Percentiles rank a stretch among this genome's conserved stretches.
phyloP scores from a whole-genome alignment of 2,797 vertebrate species.

The Xenopus petersii region DNA sequence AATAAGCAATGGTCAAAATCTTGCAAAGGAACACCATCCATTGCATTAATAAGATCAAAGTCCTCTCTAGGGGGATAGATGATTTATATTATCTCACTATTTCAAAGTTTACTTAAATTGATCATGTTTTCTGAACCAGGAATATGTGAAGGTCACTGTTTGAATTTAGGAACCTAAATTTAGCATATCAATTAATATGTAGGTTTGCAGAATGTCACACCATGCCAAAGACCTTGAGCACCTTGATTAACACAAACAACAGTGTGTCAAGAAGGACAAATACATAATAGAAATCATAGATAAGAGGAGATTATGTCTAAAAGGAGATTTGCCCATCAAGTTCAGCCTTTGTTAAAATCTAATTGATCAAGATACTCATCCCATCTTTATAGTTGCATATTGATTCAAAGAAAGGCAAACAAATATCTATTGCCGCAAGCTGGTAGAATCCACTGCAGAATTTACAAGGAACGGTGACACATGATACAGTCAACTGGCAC shows the following conservation, averaged over 20 bases:
- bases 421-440: conserved; percentile 13
- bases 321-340: conserved; percentile 30
- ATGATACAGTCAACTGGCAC: not conserved
- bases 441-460: conserved; percentile 14
- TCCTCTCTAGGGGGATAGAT: no score
- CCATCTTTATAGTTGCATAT: conserved; percentile 30
- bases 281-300: conserved; percentile 22
- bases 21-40: no score
- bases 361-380: conserved; percentile 43
- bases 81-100: no score
- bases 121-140: no score
- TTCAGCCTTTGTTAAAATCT: conserved; percentile 27
- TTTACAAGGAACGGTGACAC: conserved; percentile 13
- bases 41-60: no score
- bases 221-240: conserved; percentile 3
- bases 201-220: not conserved
- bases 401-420: conserved; percentile 34
- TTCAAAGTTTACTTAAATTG: no score
- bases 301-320: conserved; percentile 15
- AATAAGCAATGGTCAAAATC: no score
- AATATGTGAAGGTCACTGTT: no score
- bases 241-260: conserved; percentile 15
- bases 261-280: not conserved
- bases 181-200: not conserved
- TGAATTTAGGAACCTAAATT: no score